Percentiles rank a stretch among this genome's conserved stretches.
Conservation (phyloP, 2,888 invertebrate genomes). For the Heliconius sara region DNA sequence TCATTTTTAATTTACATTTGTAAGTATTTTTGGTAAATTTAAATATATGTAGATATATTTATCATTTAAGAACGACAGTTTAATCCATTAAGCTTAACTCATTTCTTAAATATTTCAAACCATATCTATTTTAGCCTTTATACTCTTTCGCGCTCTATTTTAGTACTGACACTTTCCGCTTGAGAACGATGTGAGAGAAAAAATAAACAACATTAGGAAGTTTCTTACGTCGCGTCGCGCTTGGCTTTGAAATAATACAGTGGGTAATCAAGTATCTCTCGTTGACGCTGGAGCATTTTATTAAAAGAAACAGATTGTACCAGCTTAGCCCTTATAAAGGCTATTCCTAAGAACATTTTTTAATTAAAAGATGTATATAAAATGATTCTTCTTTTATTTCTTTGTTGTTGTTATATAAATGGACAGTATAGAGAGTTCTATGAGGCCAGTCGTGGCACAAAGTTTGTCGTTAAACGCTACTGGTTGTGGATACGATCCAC, state of each 20-base stretch:
- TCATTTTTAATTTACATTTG: neutral
- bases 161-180: slow-evolving; percentile 40
- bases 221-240: slow-evolving; percentile 26
- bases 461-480: too few species aligned
- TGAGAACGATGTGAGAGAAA: slow-evolving; percentile 47
- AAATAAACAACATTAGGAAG: slow-evolving; percentile 47
- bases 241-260: slow-evolving; percentile 35
- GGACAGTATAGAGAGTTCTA: neutral
- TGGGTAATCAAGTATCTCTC: slow-evolving; percentile 28
- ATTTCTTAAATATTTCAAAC: neutral
- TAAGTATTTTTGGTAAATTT: neutral
- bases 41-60: neutral
- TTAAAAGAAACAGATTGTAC: slow-evolving; percentile 24
- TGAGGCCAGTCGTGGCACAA: too few species aligned
- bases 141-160: slow-evolving; percentile 35
- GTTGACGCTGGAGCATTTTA: slow-evolving; percentile 22
- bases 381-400: neutral
- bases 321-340: neutral
- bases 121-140: slow-evolving; percentile 23
- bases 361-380: neutral
- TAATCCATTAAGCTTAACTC: slow-evolving; percentile 11
- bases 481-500: too few species aligned
- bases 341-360: neutral
- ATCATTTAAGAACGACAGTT: neutral
- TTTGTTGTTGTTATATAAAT: neutral